These are phyloP conservation scores for Pasiphila rectangulata DNA, from an alignment of 2,888 invertebrate genomes.

Conservation along the genomic window DNA sequence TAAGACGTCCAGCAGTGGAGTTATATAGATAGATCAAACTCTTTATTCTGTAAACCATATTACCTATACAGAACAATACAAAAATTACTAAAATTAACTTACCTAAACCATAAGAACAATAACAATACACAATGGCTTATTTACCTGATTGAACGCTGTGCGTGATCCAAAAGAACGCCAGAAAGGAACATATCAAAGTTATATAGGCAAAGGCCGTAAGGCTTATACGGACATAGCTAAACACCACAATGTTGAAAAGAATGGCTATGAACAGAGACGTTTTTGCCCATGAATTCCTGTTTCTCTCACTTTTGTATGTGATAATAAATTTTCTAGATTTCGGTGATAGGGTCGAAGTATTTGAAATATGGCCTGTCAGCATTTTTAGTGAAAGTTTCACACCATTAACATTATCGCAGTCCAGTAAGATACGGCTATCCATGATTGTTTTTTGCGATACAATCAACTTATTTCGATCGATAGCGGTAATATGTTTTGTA, in stretches of 20 bases:
- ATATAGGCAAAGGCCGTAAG: conserved; percentile 56
- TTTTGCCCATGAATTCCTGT: conserved; percentile 52
- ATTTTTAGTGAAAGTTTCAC: conserved; percentile 55
- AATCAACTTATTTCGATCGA: too few relatives aligned
- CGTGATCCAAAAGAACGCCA: conserved; percentile 68
- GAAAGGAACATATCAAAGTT: conserved; percentile 55
- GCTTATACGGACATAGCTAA: conserved; percentile 58
- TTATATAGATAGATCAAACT: too few relatives aligned
- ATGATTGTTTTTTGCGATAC: not conserved
- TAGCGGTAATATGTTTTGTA: too few relatives aligned
- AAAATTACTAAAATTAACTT: too few relatives aligned
- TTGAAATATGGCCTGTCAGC: conserved; percentile 24
- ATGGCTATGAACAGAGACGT: conserved; percentile 55
- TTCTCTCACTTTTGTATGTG: conserved; percentile 55
- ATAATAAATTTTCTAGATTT: conserved; percentile 63
- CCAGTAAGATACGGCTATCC: conserved; percentile 15
- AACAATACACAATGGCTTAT: not conserved
- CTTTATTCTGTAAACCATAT: too few relatives aligned
- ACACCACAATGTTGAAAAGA: conserved; percentile 58
- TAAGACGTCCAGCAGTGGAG: too few relatives aligned
- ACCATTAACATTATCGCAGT: conserved; percentile 67
- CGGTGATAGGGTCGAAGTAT: conserved; percentile 42
- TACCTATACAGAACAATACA: too few relatives aligned
- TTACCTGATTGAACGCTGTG: conserved; percentile 72
- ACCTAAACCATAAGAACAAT: not conserved